A percentile compares a stretch with the other conserved stretches of the same genome.
phyloP scores from a whole-genome alignment of 2,113 vertebrate species.

The Antigone vipio region DNA sequence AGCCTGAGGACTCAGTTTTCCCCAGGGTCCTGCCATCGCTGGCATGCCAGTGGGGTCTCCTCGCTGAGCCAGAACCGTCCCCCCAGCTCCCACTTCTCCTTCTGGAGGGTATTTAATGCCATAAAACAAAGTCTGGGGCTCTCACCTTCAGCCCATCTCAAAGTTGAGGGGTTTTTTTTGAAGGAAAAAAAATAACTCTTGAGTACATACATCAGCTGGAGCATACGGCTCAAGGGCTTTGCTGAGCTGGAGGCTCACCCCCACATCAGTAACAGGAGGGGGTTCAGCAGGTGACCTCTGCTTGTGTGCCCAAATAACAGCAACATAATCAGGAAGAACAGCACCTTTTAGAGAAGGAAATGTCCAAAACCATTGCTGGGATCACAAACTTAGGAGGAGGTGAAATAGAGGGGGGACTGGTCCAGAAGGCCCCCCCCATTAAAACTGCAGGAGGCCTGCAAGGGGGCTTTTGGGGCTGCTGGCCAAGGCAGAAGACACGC shows the following conservation, averaged over 20 bases:
- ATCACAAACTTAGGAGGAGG: background rate
- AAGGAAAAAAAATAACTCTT: background rate
- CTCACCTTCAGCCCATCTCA: background rate
- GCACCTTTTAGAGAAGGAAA: background rate
- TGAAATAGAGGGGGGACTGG: background rate
- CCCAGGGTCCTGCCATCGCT: background rate
- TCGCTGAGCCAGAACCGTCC: background rate
- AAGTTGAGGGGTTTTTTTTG: background rate
- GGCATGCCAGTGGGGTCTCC: background rate
- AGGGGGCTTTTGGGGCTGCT: background rate
- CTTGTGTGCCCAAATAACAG: fast-evolving
- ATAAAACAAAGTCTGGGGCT: background rate
- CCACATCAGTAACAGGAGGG: background rate
- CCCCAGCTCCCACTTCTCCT: background rate
- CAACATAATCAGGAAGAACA: background rate
- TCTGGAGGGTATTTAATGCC: background rate
- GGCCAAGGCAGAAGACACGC: background rate
- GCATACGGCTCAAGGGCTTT: background rate
- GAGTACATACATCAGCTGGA: background rate
- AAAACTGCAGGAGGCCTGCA: background rate
- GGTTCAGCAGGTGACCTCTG: background rate
- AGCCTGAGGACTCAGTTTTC: background rate
- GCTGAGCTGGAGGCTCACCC: background rate
- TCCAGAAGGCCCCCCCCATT: background rate
- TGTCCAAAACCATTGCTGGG: background rate